Percentiles rank a stretch among this genome's conserved stretches.
Evolutionary conservation across 2,113 vertebrate genomes (phyloP).

Genomic region (Zosterops lateralis): DNA sequence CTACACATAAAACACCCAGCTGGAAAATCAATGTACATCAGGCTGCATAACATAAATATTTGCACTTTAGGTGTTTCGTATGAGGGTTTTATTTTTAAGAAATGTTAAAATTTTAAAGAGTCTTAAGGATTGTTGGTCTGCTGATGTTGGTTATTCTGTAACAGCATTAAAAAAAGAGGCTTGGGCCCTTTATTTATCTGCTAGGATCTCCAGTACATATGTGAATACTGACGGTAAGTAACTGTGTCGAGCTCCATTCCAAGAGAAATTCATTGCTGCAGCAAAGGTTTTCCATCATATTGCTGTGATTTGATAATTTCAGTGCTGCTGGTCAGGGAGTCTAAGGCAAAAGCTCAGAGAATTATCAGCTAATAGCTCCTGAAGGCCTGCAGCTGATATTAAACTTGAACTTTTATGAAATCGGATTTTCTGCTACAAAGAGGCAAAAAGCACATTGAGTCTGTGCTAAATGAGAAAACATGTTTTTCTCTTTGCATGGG

Average conservation of each 20-base stretch:
- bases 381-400: conserved; percentile 38
- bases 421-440: not conserved
- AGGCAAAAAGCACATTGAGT: not conserved
- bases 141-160: not conserved
- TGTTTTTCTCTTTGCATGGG: not conserved
- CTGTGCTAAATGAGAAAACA: not conserved
- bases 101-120: not conserved
- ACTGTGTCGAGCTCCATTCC: not conserved
- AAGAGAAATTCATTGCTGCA: conserved; percentile 23
- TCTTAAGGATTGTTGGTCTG: not conserved
- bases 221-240: not conserved
- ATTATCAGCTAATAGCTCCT: conserved; percentile 52
- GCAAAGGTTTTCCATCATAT: conserved; percentile 18
- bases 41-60: not conserved
- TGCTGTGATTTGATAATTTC: conserved; percentile 54
- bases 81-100: not conserved
- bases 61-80: not conserved
- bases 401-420: conserved; percentile 27
- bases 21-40: not conserved
- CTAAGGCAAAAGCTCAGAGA: conserved; percentile 25
- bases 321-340: not conserved
- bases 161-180: not conserved
- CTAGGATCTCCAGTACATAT: not conserved
- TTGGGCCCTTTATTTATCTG: not conserved
- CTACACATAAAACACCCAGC: not conserved